These are phyloP conservation scores for Cybosia mesomella DNA, from an alignment of 2,888 invertebrate species.

Conservation along the genomic window DNA sequence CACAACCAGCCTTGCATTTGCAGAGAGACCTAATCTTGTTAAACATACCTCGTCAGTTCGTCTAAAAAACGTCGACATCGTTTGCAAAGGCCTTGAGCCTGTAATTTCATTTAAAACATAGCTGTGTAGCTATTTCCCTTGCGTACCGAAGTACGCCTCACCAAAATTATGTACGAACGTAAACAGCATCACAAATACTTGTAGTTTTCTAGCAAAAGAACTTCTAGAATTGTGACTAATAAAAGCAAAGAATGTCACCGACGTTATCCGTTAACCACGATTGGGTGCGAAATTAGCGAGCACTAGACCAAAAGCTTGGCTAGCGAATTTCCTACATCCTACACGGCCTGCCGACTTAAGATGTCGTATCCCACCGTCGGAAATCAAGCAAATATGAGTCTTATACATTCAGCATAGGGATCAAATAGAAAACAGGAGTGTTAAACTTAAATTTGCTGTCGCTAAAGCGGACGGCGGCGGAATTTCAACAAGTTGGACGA, in stretches of 20 bases:
- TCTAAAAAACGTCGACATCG: background rate
- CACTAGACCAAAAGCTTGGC: constrained; percentile 79
- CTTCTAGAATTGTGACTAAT: constrained; percentile 59
- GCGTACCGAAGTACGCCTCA: constrained; percentile 10
- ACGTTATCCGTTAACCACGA: constrained; percentile 77
- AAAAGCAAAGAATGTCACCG: constrained; percentile 73
- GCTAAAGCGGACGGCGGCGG: constrained; percentile 77
- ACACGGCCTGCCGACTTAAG: constrained; percentile 51
- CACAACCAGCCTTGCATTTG: background rate
- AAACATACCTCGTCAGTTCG: background rate
- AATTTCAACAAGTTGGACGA: constrained; percentile 85
- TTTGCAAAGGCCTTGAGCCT: background rate
- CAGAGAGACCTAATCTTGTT: background rate
- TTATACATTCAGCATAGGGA: constrained; percentile 61
- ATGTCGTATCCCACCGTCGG: constrained; percentile 25
- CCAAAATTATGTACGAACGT: constrained; percentile 37
- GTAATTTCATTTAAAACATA: background rate
- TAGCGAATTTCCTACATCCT: constrained; percentile 80
- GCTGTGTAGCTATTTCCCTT: background rate
- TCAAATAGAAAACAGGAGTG: constrained; percentile 52
- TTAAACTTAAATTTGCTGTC: constrained; percentile 71
- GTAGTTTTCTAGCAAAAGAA: constrained; percentile 50
- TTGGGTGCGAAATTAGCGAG: constrained; percentile 82
- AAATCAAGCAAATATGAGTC: constrained; percentile 62
- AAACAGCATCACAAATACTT: constrained; percentile 53